phyloP scores from a whole-genome alignment of 2,797 vertebrate species.

The Poliocrania exsul region DNA sequence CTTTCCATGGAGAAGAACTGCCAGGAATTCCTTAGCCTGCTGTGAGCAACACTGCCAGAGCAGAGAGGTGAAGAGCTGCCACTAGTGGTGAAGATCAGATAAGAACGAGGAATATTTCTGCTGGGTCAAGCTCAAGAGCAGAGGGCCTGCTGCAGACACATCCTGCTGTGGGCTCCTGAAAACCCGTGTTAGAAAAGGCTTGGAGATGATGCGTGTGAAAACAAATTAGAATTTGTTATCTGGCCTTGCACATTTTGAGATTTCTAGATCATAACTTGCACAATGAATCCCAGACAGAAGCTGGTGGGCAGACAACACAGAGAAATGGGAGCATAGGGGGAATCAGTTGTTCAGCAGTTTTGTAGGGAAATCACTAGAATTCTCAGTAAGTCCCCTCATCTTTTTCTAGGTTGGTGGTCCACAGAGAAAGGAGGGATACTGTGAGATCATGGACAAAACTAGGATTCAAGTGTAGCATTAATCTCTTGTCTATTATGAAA shows the following conservation, averaged over 20 bases:
- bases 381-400: neutral
- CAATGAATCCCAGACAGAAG: neutral
- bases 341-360: neutral
- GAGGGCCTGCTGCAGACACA: neutral
- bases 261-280: neutral
- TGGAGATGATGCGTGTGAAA: neutral
- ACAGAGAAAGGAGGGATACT: neutral
- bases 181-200: neutral
- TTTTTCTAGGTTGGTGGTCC: neutral
- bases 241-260: neutral
- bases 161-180: neutral
- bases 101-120: neutral
- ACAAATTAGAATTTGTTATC: neutral
- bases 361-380: neutral
- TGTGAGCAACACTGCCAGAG: neutral
- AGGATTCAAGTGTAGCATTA: neutral
- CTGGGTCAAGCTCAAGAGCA: neutral
- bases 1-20: neutral
- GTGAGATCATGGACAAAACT: neutral
- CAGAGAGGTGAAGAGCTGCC: neutral
- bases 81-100: neutral
- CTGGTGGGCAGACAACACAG: neutral
- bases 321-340: neutral
- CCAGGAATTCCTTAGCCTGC: neutral
- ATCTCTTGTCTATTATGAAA: neutral